These are phyloP conservation scores for Paradisaea rubra DNA, from an alignment of 2,113 vertebrate genomes.

Conservation along the genomic window DNA sequence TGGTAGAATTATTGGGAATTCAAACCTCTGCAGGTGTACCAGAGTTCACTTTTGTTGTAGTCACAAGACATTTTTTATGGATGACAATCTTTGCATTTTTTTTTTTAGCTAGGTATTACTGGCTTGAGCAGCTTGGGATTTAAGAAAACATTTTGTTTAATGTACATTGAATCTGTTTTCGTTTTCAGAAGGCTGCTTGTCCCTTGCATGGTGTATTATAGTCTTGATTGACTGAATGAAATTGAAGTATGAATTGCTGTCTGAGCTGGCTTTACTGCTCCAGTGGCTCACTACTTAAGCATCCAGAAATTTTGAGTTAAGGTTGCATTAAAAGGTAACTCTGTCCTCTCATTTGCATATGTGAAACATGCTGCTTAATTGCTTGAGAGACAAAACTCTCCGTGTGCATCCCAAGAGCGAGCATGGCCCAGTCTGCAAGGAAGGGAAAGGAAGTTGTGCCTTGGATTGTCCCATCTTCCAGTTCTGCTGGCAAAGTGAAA, in stretches of 20 bases:
- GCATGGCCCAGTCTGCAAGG: not conserved
- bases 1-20: not conserved
- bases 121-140: not conserved
- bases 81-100: not conserved
- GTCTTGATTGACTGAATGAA: not conserved
- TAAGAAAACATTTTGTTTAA: not conserved
- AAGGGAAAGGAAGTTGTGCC: not conserved
- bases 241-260: not conserved
- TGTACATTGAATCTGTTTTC: not conserved
- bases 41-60: not conserved
- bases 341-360: not conserved
- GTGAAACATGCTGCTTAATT: not conserved
- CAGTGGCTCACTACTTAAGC: not conserved
- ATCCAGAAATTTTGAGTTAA: not conserved
- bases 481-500: not conserved
- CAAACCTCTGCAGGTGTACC: not conserved
- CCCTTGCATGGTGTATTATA: not conserved
- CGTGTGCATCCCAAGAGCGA: accelerated
- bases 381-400: not conserved
- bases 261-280: not conserved
- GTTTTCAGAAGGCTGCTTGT: not conserved
- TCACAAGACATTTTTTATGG: not conserved
- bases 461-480: not conserved
- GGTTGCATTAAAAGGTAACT: not conserved
- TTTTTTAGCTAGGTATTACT: not conserved